Evolutionary conservation across 2,888 invertebrate species (phyloP).

Genomic region (Agapetus fuscipes): DNA sequence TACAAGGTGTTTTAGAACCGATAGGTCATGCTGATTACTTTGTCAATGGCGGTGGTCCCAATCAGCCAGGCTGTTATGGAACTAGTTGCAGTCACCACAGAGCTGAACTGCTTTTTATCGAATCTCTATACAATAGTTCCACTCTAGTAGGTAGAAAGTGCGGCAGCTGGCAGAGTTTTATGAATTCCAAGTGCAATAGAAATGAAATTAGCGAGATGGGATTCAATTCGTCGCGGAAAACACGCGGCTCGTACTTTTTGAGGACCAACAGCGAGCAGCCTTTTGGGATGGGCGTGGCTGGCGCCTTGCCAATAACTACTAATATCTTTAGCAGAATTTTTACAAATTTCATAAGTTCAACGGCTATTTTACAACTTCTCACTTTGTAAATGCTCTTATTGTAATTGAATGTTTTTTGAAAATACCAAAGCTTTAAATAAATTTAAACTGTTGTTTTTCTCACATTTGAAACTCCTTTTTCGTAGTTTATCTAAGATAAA

Average conservation of each 20-base stretch:
- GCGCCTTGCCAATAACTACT: slow-evolving; percentile 28
- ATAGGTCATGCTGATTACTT: slow-evolving; percentile 67
- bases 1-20: slow-evolving; percentile 42
- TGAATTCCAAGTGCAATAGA: slow-evolving; percentile 32
- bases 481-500: no score
- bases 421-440: no score
- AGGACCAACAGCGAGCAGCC: slow-evolving; percentile 33
- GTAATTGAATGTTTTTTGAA: no score
- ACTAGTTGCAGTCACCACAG: slow-evolving; percentile 41
- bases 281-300: slow-evolving; percentile 37
- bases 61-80: slow-evolving; percentile 58
- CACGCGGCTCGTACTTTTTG: slow-evolving; percentile 39
- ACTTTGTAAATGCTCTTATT: no score
- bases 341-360: not conserved
- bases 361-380: no score
- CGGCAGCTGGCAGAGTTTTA: slow-evolving; percentile 33
- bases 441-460: no score
- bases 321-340: not conserved
- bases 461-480: no score
- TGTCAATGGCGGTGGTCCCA: slow-evolving; percentile 59
- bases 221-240: slow-evolving; percentile 36
- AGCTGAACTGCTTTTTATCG: slow-evolving; percentile 37
- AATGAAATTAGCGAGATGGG: slow-evolving; percentile 35
- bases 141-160: slow-evolving; percentile 24
- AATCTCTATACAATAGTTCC: slow-evolving; percentile 21